Evolutionary conservation across 2,888 invertebrate species (phyloP), one percentile per base, ranked within the genome.

Genomic region (Magallana nippona): DNA sequence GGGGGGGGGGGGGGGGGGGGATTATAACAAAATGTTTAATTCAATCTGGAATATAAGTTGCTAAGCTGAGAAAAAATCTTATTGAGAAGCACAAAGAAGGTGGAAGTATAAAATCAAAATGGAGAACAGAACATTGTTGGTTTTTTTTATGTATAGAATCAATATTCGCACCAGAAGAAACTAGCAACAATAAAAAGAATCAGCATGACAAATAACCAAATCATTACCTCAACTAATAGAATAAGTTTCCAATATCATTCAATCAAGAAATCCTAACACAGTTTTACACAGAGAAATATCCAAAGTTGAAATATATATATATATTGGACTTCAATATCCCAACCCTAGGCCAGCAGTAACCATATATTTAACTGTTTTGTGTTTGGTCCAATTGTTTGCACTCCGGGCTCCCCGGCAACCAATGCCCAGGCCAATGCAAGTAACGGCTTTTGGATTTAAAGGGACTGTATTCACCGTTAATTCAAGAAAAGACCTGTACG

Each of bases 401-500:
- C 55, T n/a, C 19, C 58, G 77, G 62, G 84, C 81, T 62, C 78
- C 84, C 84, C 81, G 78, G 84, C 84, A 84, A 84, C 84, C 84
- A 84, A 63, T 78, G 77, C 71, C 60, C 19, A 55, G 81, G 78
- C 81, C 78, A 71, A 71, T 71, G 27, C 71, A 71, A 71, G 71
- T 71, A 71, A 71, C 71, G 27, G 27, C 71, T 71, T 44, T 27
- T 71, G 71, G 32, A 5, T 71, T 71, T 71, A 71, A 71, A 71
- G 19, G 71, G 71, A 71, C 71, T 11, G 27, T 27, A 71, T 71
- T 44, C 44, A 44, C 44, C 44, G 44, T 44, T 44, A 44, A 44
- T 44, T 71, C 71, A 71, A 71, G 71, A 71, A 71, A 27, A 22
- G 32, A 71, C 71, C 27, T 27, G 71, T 15, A 27, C 71, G 71